phyloP scores from a whole-genome alignment of 1,140 invertebrate genomes.

The Portunus trituberculatus region DNA sequence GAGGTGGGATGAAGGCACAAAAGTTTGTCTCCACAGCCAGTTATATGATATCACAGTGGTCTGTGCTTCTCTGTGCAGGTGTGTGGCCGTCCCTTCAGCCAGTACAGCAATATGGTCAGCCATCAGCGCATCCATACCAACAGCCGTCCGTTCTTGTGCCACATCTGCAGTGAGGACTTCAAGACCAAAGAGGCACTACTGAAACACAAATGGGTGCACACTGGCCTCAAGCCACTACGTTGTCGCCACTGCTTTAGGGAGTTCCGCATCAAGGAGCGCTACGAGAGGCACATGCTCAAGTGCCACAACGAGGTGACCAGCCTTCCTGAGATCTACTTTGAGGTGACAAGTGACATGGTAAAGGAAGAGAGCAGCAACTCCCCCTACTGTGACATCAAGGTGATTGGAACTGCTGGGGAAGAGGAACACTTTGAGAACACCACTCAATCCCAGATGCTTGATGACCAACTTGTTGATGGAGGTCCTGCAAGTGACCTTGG shows the following conservation, averaged over 20 bases:
- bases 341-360: constrained; percentile 18
- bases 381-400: background rate
- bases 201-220: constrained; percentile 60
- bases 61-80: background rate
- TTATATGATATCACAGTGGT: too few species aligned
- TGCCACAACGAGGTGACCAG: constrained; percentile 42
- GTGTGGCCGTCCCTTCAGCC: constrained; percentile 57
- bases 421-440: background rate
- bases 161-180: constrained; percentile 52
- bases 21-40: too few species aligned
- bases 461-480: background rate
- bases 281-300: constrained; percentile 56
- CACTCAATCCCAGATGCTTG: background rate
- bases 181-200: constrained; percentile 43
- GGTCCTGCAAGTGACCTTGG: background rate
- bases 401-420: background rate
- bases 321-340: constrained; percentile 56
- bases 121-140: constrained; percentile 49
- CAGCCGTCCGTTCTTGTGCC: constrained; percentile 45
- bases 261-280: constrained; percentile 56
- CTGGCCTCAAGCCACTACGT: constrained; percentile 36
- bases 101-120: constrained; percentile 59
- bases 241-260: constrained; percentile 53
- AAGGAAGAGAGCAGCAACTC: background rate
- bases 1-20: too few species aligned